Evolutionary conservation across 2,888 invertebrate species (phyloP), one percentile per base, ranked within the genome.

Genomic region (Pseudococcus jackbeardsleyi): DNA sequence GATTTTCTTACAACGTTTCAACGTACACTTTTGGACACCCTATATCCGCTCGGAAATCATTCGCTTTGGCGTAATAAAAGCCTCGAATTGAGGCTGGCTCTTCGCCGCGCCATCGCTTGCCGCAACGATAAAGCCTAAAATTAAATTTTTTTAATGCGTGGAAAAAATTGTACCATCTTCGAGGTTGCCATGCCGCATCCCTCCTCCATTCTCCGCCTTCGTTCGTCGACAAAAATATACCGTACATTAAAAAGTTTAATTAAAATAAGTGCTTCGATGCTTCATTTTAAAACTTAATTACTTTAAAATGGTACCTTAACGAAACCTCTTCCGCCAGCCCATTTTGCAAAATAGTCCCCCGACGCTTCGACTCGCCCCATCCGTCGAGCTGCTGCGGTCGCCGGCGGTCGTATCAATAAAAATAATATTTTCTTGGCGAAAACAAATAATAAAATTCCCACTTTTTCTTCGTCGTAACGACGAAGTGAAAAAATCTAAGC

Each of bases 181-280:
- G 26, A 33, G 26, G 22, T 6, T 22, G 9, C 19, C 19, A 64
- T 64, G 9, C 22, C 64, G 64, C 26, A 33, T 33, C 26, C 5
- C 22, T 64, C 64, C 0, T 11, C 22, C 17, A 12, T 54, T 15
- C 17, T 0, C 15, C 54, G 54, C 54, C 17, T 12, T 54, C 54
- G 17, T 11, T 54, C 54, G 54, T 17, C 54, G 17, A 54, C 54
- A 54, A 54, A 54, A 54, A 54, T 64, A 64, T 22, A 22, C 19
- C 17, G 22, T 39, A 77, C 77, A 77, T 77, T 77, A 77, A 39
- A 77, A 77, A 77, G 33, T 77, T 77, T 77, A 77, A 77, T 77
- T 77, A 77, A 77, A 77, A 77, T 77, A 77, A 77, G 77, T 77
- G 77, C 77, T 77, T 77, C 39, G 77, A 77, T 77, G 77, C 39